Evolutionary conservation across 2,797 vertebrate genomes (phyloP).

Genomic region (Intellagama lesueurii): DNA sequence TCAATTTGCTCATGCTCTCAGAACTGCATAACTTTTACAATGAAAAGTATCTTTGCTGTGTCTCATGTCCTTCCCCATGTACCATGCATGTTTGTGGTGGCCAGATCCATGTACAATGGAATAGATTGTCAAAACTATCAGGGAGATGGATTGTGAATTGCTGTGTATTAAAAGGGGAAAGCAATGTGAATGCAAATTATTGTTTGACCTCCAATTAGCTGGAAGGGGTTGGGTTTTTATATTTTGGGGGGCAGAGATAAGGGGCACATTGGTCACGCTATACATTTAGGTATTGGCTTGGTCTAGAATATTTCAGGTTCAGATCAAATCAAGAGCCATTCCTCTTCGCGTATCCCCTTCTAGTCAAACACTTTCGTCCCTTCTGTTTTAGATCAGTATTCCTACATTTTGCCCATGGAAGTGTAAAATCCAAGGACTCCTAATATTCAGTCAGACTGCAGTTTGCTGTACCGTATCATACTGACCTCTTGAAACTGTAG

Average conservation of each 20-base stretch:
- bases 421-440: background rate
- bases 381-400: background rate
- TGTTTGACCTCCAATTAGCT: background rate
- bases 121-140: background rate
- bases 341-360: background rate
- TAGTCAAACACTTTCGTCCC: background rate
- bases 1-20: background rate
- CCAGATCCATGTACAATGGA: constrained; percentile 6
- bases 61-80: background rate
- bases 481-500: background rate
- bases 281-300: too few relatives aligned
- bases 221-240: background rate
- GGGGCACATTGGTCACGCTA: background rate
- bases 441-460: background rate
- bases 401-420: background rate
- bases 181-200: background rate
- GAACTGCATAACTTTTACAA: background rate
- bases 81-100: background rate
- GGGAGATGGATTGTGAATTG: background rate
- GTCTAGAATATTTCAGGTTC: too few relatives aligned
- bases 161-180: background rate
- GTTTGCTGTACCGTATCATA: background rate
- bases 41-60: background rate
- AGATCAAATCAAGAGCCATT: background rate
- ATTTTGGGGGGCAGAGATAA: background rate